Evolutionary conservation across 2,113 vertebrate genomes (phyloP), one percentile per base, ranked within the genome.

Genomic region (Syngnathus floridae): DNA sequence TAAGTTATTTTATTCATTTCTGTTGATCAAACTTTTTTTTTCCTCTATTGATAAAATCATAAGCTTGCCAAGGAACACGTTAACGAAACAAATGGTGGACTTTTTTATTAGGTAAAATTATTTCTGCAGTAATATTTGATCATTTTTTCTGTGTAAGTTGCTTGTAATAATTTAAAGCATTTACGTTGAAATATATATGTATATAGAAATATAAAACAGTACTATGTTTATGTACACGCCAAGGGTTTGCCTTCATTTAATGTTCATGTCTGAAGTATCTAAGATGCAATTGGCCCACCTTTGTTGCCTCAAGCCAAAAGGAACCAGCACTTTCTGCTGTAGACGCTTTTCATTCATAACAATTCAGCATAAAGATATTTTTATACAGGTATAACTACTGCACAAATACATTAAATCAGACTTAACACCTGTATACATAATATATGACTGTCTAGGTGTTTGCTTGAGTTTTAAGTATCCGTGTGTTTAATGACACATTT

Each of bases 221-320:
- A 31, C 64, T 81, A 76, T 74, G 64, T 82, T 71, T 76, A 71
- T 84, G 74, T 83, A 63, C 75, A 84, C 83, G 86, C 87, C 88
- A 26, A 74, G 70, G 69, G 73, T 79, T 84, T 87, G 87, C 87
- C 87, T 90, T 90, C 63, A 72, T 74, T 36, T 45, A 77, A 63
- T 45, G 55, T 71, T 79, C 51, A 40, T 52, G 35, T 69, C 49
- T 83, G 61, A 62, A 69, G 65, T 78, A 73, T 70, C 56, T 41
- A 21, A 13, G 71, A 70, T 57, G 74, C 77, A 61, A 70, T 57
- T 3, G 16, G 59, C 67, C 81, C 81, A 77, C 81, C 78, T 84
- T 71, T n/a, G 72, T 76, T 77, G 82, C 79, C 83, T 87, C 67
- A 46, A 62, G 74, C 74, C 36, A 70, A 62, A 72, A 61, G 61